A percentile compares a stretch with the other conserved stretches of the same genome.
These are phyloP conservation scores for Dascyllus trimaculatus DNA, from an alignment of 2,113 vertebrate genomes.

Conservation along the genomic window DNA sequence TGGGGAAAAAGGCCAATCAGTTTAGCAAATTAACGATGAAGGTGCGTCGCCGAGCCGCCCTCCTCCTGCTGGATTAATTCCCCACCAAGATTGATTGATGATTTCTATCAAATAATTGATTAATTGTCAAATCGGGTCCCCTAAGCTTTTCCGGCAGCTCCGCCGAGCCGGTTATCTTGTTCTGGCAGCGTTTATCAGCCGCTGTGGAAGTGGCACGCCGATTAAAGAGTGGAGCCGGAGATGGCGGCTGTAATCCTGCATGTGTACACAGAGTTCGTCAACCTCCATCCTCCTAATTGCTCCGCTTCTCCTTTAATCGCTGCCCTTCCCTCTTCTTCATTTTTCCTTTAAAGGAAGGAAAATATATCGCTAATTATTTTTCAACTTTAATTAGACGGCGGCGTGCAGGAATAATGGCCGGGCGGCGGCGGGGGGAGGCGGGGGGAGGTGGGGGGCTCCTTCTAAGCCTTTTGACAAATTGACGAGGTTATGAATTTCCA, in stretches of 20 bases:
- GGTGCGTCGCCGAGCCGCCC: constrained; percentile 33
- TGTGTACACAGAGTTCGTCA: constrained; percentile 78
- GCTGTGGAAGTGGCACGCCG: constrained; percentile 65
- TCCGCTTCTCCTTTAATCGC: constrained; percentile 75
- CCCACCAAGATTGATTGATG: constrained; percentile 84
- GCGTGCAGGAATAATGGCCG: constrained; percentile 30
- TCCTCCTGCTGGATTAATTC: constrained; percentile 69
- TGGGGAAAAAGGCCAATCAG: constrained; percentile 54
- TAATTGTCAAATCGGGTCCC: constrained; percentile 83
- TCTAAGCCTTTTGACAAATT: constrained; percentile 76
- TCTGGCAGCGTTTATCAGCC: constrained; percentile 80
- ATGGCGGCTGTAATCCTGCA: constrained; percentile 75
- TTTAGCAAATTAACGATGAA: constrained; percentile 71
- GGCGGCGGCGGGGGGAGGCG: not conserved
- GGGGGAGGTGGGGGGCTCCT: constrained; percentile 7
- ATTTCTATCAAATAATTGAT: constrained; percentile 90
- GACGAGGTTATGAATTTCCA: constrained; percentile 73
- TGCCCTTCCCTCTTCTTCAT: constrained; percentile 42
- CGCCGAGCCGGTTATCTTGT: constrained; percentile 80
- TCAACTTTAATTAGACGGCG: constrained; percentile 77
- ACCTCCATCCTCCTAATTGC: constrained; percentile 78
- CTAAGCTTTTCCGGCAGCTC: constrained; percentile 71
- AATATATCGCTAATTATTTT: constrained; percentile 82
- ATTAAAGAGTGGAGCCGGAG: constrained; percentile 21
- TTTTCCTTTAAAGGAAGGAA: constrained; percentile 44